Base-by-base conservation (phyloP, 1,140 invertebrate species). In the Leguminivora glycinivorella region DNA sequence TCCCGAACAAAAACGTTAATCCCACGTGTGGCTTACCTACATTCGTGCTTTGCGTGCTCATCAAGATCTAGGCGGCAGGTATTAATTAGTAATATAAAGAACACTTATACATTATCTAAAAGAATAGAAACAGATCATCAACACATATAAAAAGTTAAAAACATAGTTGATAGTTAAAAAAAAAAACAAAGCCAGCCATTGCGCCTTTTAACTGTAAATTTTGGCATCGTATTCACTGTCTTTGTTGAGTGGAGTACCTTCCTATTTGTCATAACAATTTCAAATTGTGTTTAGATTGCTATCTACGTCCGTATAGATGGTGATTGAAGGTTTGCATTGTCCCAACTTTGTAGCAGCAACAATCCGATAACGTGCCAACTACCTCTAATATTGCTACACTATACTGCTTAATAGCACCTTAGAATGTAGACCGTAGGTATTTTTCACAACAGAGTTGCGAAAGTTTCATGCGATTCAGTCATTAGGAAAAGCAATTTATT, bases 401-500 rank as follows among this genome's bases (percentile, higher is more conserved):
- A n/a, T n/a, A 43, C n/a, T 9, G 47, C 47, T 19, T 52, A 52
- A 52, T 52, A 19, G 19, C 22, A 52, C 47, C 47, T 52, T 52
- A n/a, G 17, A 52, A 22, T 52, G 47, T 52, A 52, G 47, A 52
- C 22, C 9, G 7, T 52, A 52, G 47, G 40, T 43, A n/a, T 43
- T 43, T 43, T 43, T 52, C 19, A 52, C n/a, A 52, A 52, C n/a
- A 17, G 14, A 22, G 6, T 52, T 22, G 19, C 47, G 22, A 52
- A 52, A 52, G 19, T 52, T 52, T 52, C 47, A 52, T 52, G 19
- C 47, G 47, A 52, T 52, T 52, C 19, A 52, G 47, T 52, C 47
- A 52, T 52, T 52, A 52, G 47, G 47, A 52, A 52, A 52, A 22
- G 47, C 47, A 52, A 52, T 52, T 52, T 52, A 22, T 52, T 52